Evolutionary conservation across 2,113 vertebrate species (phyloP).

Genomic region (Nipponia nippon): DNA sequence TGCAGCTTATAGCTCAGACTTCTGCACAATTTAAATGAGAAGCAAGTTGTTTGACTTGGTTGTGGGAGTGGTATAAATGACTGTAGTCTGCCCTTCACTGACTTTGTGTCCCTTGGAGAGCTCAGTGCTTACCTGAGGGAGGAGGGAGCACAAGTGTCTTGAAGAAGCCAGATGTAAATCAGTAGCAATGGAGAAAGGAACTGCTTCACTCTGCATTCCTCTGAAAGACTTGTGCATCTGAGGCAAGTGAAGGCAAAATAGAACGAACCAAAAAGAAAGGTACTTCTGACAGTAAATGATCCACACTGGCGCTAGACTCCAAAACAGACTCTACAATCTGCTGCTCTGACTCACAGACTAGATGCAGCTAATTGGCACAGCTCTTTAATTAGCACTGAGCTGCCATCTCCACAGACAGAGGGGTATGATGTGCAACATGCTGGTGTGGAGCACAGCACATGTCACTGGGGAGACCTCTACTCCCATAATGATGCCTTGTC

Average conservation of each 20-base stretch:
- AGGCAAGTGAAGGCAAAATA: neutral
- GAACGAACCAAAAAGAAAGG: neutral
- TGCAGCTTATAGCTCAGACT: conserved; percentile 33
- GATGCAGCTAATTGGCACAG: neutral
- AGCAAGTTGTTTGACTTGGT: conserved; percentile 41
- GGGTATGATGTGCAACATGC: accelerated
- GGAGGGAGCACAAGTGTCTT: neutral
- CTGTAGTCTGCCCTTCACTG: neutral
- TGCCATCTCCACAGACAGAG: neutral
- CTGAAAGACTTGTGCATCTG: neutral
- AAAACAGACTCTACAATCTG: neutral
- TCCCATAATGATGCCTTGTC: neutral
- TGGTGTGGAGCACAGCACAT: accelerated
- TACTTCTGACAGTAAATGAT: neutral
- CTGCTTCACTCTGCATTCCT: neutral
- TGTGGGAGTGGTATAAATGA: conserved; percentile 32
- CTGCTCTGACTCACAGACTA: neutral
- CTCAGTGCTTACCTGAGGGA: neutral
- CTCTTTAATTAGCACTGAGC: neutral
- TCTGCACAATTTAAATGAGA: conserved; percentile 53
- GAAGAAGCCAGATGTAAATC: neutral
- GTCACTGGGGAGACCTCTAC: neutral
- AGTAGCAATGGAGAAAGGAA: neutral
- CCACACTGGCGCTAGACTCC: neutral
- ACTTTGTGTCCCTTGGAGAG: neutral